These are phyloP conservation scores for Darevskia mixta DNA, from an alignment of 2,797 vertebrate genomes.

Conservation along the genomic window DNA sequence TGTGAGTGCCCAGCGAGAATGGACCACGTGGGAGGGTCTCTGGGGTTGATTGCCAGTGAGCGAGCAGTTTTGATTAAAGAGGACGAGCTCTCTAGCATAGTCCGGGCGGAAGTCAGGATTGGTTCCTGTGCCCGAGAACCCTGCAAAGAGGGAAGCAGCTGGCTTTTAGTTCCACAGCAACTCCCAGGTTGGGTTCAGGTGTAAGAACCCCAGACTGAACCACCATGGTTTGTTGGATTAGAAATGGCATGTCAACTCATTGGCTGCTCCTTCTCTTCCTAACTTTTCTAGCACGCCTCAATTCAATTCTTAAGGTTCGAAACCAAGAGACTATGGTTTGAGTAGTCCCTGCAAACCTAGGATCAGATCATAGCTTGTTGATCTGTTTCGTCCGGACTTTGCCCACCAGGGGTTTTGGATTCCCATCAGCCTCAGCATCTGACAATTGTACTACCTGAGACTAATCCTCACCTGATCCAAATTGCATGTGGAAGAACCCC, in stretches of 20 bases:
- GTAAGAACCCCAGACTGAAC: too few relatives aligned
- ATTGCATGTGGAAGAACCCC: too few relatives aligned
- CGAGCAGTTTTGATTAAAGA: slow-evolving; percentile 93
- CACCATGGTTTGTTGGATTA: background rate
- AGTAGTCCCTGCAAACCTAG: background rate
- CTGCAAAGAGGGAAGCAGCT: slow-evolving; percentile 70
- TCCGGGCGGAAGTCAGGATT: slow-evolving; percentile 91
- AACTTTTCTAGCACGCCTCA: too few relatives aligned
- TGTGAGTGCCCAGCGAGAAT: slow-evolving; percentile 95
- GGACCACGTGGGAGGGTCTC: slow-evolving; percentile 97
- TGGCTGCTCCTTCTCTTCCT: too few relatives aligned
- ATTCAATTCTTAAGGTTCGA: too few relatives aligned
- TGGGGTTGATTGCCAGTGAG: slow-evolving; percentile 95
- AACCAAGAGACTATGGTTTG: background rate
- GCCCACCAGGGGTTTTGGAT: too few relatives aligned
- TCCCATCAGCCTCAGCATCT: too few relatives aligned
- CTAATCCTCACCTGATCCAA: too few relatives aligned
- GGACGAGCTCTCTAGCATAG: slow-evolving; percentile 96
- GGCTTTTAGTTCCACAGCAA: background rate
- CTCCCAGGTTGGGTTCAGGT: background rate
- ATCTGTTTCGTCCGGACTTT: too few relatives aligned
- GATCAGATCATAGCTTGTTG: background rate
- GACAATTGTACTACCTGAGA: too few relatives aligned
- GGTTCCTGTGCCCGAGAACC: slow-evolving; percentile 95
- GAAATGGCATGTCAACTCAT: too few relatives aligned